Evolutionary conservation across 2,113 vertebrate genomes (phyloP).

Genomic region (Mobula birostris): DNA sequence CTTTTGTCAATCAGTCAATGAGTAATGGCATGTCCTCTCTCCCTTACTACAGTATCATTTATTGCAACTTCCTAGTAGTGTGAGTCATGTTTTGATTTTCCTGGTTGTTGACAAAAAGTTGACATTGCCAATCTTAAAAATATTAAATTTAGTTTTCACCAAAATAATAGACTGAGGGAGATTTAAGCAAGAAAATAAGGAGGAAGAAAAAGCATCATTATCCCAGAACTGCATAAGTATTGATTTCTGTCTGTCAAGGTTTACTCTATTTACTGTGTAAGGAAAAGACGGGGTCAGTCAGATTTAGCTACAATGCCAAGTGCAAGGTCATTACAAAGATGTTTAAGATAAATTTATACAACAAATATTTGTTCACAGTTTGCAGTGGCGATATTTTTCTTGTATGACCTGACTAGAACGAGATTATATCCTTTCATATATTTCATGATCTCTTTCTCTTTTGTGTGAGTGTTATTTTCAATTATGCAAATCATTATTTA

Average conservation of each 20-base stretch:
- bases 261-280: background rate
- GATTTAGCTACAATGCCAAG: background rate
- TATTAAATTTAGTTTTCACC: background rate
- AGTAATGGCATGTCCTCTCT: background rate
- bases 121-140: background rate
- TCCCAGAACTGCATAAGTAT: slow-evolving; percentile 12
- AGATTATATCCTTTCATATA: background rate
- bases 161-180: background rate
- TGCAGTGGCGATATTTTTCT: background rate
- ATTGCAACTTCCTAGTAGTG: background rate
- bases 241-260: slow-evolving; percentile 1
- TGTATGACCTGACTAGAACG: background rate
- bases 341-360: background rate
- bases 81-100: background rate
- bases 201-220: no score
- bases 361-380: background rate
- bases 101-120: background rate
- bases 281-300: background rate
- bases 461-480: background rate
- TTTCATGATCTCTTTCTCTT: background rate
- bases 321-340: background rate
- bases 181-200: background rate
- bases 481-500: background rate
- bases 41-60: background rate
- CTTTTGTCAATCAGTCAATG: background rate